Evolutionary conservation across 1,140 invertebrate species (phyloP), one percentile per base, ranked within the genome.

Genomic region (Berghia stephanieae): DNA sequence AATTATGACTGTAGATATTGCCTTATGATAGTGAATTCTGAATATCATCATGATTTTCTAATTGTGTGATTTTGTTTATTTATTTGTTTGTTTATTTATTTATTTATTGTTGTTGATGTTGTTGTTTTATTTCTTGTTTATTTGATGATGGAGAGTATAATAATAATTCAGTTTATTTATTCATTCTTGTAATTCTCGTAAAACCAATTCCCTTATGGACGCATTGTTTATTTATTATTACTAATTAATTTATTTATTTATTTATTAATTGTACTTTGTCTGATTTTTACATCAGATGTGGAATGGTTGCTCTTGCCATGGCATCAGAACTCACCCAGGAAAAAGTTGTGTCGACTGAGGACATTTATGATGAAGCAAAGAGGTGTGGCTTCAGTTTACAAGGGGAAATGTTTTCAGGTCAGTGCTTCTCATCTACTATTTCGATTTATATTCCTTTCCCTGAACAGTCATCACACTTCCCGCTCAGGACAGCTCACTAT

Each of bases 321-420:
- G 91, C 93, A 69, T 90, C 93, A 0, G 90, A 92, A 79, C 92
- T 92, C 63, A 89, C 92, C 8, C 74, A 75, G 6, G 36, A 52
- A n/a, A 63, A 75, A 36, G 49, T 66, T 52, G 49, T 92, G 2
- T 89, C 89, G 2, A 88, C 93, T 1, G 88, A 91, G 36, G 89
- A 93, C 73, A 88, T 96, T 6, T 88, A 93, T 24, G 87, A 90
- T 46, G 91, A 91, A 82, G 93, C 94, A 6, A 91, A 91, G 86
- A 84, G 87, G 2, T 86, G 90, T 79, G 91, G 92, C 3, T 95
- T 92, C 82, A 94, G 94, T 6, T 92, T 93, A 80, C 93, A 94
- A 82, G 95, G 95, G 3, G 95, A 96, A 92, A 94, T 96, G 89
- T 96, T 96, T 83, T 95, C 94, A 86, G 93, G 85, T 85, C 55